phyloP scores from a whole-genome alignment of 2,797 vertebrate species.

The Mormyrus hasselquistii region DNA sequence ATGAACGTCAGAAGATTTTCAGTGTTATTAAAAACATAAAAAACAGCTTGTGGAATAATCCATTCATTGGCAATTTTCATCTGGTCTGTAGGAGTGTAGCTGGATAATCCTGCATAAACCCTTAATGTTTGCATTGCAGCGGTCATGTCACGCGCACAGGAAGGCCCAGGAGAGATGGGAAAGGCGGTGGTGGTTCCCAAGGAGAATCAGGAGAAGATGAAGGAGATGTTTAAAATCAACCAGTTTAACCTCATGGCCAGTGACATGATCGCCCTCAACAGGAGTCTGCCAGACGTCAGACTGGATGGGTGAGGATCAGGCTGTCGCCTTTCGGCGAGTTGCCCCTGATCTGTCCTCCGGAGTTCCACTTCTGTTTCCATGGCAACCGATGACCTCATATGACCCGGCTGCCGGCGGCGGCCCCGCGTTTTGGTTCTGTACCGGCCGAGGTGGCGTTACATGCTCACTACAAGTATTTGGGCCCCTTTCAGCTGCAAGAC shows the following conservation, averaged over 20 bases:
- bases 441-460: neutral
- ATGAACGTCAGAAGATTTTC: neutral
- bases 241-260: conserved; percentile 99
- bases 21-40: neutral
- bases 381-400: neutral
- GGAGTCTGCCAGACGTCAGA: conserved; percentile 88
- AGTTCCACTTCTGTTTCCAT: neutral
- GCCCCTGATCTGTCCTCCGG: neutral
- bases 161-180: conserved; percentile 94
- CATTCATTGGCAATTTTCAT: neutral
- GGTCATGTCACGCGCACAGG: conserved; percentile 87
- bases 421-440: neutral
- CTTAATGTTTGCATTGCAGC: conserved; percentile 58
- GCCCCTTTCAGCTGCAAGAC: conserved; percentile 77
- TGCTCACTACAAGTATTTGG: neutral
- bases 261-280: conserved; percentile 91
- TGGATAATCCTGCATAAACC: neutral
- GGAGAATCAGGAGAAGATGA: conserved; percentile 95
- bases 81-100: neutral
- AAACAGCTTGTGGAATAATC: neutral
- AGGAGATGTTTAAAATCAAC: conserved; percentile 98
- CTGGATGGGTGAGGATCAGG: conserved; percentile 79
- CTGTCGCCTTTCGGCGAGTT: too few species aligned
- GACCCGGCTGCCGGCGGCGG: neutral
- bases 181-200: conserved; percentile 87